phyloP scores from a whole-genome alignment of 2,113 vertebrate species.

The Micronycteris hirsuta region DNA sequence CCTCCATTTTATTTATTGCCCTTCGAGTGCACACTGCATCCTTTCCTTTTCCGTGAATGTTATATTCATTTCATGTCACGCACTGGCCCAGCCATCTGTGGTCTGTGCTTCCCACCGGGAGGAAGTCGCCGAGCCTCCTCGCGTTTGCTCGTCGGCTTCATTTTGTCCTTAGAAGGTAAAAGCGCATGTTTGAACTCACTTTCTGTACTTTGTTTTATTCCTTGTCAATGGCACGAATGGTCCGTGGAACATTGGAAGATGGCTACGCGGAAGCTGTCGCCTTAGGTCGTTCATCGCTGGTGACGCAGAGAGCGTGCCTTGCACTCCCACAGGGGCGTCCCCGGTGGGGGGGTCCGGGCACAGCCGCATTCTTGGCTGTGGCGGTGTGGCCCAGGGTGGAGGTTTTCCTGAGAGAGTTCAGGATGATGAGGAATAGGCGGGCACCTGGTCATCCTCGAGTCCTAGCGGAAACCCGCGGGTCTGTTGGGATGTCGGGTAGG shows the following conservation, averaged over 20 bases:
- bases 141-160: neutral
- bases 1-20: neutral
- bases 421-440: neutral
- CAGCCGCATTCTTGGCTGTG: neutral
- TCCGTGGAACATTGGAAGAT: neutral
- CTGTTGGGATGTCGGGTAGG: neutral
- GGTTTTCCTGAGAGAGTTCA: neutral
- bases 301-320: neutral
- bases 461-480: neutral
- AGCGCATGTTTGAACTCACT: neutral
- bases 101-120: neutral
- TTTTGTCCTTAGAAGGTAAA: neutral
- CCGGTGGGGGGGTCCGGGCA: neutral
- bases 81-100: neutral
- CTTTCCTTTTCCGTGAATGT: neutral
- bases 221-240: neutral
- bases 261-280: neutral
- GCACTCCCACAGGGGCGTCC: fast-evolving
- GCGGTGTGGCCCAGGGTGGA: neutral
- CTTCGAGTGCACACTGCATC: neutral
- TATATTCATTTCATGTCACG: neutral
- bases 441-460: neutral
- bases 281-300: neutral
- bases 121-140: neutral
- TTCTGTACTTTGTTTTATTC: neutral